phyloP scores from a whole-genome alignment of 1,140 invertebrate species.

The Apis cerana region DNA sequence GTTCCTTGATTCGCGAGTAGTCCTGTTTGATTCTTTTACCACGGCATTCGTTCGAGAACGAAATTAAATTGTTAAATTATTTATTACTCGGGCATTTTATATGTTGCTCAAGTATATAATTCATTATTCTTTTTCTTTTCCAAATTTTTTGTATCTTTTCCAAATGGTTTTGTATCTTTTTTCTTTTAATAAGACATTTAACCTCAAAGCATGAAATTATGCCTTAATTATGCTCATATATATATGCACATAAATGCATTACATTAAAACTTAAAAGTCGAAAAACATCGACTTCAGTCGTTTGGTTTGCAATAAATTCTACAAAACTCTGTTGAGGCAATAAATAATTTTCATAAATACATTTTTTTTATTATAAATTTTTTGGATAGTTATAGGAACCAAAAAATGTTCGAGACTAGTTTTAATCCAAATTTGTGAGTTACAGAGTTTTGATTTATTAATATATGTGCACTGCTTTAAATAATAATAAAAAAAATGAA shows the following conservation, averaged over 20 bases:
- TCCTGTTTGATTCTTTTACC: slow-evolving; percentile 21
- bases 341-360: neutral
- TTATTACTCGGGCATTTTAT: neutral
- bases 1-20: slow-evolving; percentile 25
- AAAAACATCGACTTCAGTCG: neutral
- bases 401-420: neutral
- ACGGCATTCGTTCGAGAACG: slow-evolving; percentile 1
- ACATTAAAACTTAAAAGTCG: neutral
- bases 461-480: neutral
- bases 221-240: neutral
- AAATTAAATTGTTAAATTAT: neutral
- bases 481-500: neutral
- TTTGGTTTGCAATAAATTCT: neutral
- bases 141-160: neutral
- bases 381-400: neutral
- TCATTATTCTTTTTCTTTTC: neutral
- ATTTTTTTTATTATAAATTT: neutral
- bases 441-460: neutral
- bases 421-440: neutral
- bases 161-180: neutral
- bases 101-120: neutral
- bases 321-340: neutral
- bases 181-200: neutral
- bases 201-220: neutral
- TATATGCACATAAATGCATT: slow-evolving; percentile 1